phyloP scores from a whole-genome alignment of 2,888 invertebrate species.

The Oscheius onirici region DNA sequence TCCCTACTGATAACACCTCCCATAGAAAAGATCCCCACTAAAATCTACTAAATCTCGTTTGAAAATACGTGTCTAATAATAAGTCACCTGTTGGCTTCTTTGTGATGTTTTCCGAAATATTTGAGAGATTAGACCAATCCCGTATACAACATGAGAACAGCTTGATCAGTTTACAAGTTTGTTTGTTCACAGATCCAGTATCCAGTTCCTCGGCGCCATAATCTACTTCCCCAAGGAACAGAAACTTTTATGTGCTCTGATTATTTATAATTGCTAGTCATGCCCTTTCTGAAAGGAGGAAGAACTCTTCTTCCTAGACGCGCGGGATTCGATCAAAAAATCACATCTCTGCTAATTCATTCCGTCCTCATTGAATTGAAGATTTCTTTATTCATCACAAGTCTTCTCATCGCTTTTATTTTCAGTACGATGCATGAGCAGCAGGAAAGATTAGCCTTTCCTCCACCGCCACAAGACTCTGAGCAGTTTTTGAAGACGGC shows the following conservation, averaged over 20 bases:
- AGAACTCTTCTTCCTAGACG: not conserved
- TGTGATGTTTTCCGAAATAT: too few species aligned
- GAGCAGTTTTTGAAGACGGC: constrained; percentile 42
- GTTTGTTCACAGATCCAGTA: too few species aligned
- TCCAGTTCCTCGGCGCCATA: too few species aligned
- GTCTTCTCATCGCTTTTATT: not conserved
- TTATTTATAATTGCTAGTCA: too few species aligned
- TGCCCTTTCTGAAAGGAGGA: too few species aligned
- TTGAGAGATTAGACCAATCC: too few species aligned
- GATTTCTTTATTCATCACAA: not conserved
- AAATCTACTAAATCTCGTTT: not conserved
- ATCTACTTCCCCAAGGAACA: too few species aligned
- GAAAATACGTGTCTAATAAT: too few species aligned
- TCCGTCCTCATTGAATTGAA: not conserved
- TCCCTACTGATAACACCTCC: not conserved
- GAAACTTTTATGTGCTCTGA: too few species aligned
- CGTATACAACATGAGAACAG: too few species aligned
- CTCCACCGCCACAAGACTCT: constrained; percentile 44
- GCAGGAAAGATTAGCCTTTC: constrained; percentile 22
- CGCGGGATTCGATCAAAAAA: not conserved
- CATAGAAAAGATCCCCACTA: not conserved
- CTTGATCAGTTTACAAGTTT: too few species aligned
- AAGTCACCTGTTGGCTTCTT: too few species aligned
- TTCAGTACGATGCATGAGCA: not conserved
- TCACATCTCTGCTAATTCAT: not conserved